Evolutionary conservation across 2,888 invertebrate genomes (phyloP).

Genomic region (Apeira syringaria): DNA sequence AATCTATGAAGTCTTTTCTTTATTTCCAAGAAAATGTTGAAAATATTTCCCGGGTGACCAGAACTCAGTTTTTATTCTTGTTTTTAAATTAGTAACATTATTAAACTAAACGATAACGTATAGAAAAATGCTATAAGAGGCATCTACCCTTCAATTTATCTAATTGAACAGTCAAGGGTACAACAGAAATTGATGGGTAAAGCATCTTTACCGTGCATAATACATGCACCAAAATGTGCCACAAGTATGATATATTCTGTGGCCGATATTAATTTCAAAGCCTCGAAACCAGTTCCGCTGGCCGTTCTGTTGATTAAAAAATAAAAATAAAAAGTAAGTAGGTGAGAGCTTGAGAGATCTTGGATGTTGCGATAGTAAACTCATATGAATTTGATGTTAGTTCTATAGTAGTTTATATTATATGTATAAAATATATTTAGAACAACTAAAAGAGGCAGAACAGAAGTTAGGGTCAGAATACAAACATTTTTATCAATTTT

Average conservation of each 20-base stretch:
- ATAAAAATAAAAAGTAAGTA: conserved; percentile 17
- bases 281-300: conserved; percentile 39
- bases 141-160: conserved; percentile 22
- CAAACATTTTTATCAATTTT: too few species aligned
- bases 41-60: too few species aligned
- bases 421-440: too few species aligned
- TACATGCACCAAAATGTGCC: conserved; percentile 49
- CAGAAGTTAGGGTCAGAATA: too few species aligned
- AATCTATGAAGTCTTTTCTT: too few species aligned
- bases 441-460: too few species aligned
- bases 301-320: conserved; percentile 19
- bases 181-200: conserved; percentile 38
- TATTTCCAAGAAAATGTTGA: too few species aligned
- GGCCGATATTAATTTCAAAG: conserved; percentile 49
- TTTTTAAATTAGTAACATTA: too few species aligned
- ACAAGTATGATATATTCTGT: background rate
- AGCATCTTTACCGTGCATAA: conserved; percentile 49
- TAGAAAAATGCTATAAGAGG: conserved; percentile 11
- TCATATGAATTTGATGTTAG: too few species aligned
- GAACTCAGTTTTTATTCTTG: too few species aligned
- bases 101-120: conserved; percentile 5
- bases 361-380: conserved; percentile 20
- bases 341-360: conserved; percentile 9
- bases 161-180: conserved; percentile 29
- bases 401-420: too few species aligned